phyloP scores from a whole-genome alignment of 1,140 invertebrate genomes.

The Diorhabda sublineata region DNA sequence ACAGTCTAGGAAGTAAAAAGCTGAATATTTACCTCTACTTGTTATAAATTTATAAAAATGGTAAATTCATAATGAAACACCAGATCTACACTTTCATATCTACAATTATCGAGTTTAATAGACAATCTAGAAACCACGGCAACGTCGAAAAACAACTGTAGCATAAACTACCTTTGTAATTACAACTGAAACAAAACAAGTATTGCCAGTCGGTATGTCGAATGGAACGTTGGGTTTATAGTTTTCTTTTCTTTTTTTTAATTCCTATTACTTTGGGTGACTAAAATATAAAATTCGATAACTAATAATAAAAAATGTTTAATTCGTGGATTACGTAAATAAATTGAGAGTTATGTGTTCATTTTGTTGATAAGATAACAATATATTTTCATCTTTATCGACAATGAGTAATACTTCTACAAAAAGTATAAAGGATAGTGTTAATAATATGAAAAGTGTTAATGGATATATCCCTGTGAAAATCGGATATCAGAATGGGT shows the following conservation, averaged over 20 bases:
- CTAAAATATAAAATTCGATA: background rate
- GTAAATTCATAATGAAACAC: no score
- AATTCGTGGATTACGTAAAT: background rate
- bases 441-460: constrained; percentile 21
- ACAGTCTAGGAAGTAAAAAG: no score
- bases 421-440: constrained; percentile 20
- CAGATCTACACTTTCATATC: no score
- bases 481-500: constrained; percentile 20
- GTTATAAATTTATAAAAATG: no score
- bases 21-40: no score
- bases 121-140: constrained; percentile 17
- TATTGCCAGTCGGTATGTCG: constrained; percentile 1
- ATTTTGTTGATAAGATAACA: background rate
- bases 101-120: constrained; percentile 3
- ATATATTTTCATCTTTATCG: constrained; percentile 3
- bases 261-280: background rate
- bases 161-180: constrained; percentile 19
- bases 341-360: background rate
- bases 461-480: constrained; percentile 19
- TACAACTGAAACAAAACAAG: constrained; percentile 13
- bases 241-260: no score
- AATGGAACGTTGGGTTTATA: no score
- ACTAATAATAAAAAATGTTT: background rate
- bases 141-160: constrained; percentile 14
- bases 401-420: constrained; percentile 14